Conservation (phyloP, 2,888 invertebrate species). For the Frankliniella fusca region DNA sequence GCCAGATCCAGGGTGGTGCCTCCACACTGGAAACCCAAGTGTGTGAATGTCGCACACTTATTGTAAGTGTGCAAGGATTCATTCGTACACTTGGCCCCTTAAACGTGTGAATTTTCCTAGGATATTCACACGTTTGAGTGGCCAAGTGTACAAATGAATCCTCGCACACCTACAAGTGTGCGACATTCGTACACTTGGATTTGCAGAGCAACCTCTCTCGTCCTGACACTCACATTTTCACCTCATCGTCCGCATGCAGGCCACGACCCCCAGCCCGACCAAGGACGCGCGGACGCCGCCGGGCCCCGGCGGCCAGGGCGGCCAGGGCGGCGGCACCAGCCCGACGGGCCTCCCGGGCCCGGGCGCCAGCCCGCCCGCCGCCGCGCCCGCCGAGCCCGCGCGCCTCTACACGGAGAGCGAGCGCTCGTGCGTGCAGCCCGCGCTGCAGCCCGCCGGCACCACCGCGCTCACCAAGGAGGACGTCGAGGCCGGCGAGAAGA, state of each 20-base stretch:
- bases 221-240: not conserved
- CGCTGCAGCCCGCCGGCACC: slow-evolving; percentile 35
- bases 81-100: no score
- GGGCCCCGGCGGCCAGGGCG: not conserved
- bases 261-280: slow-evolving; percentile 48
- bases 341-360: slow-evolving; percentile 32
- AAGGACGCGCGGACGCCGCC: not conserved
- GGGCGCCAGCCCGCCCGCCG: slow-evolving; percentile 42
- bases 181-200: no score
- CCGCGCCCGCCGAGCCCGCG: slow-evolving; percentile 47
- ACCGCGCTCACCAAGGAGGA: slow-evolving; percentile 48
- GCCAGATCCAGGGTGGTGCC: no score
- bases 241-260: slow-evolving; percentile 35
- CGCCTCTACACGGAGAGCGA: slow-evolving; percentile 52
- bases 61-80: no score
- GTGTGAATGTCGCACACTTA: no score
- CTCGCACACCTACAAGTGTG: no score
- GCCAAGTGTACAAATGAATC: no score
- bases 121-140: no score
- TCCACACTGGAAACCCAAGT: no score
- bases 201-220: no score
- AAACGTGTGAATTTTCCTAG: no score
- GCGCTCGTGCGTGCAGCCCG: slow-evolving; percentile 39
- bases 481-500: slow-evolving; percentile 57
- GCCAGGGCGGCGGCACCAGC: slow-evolving; percentile 30